Evolutionary conservation across 2,797 vertebrate genomes (phyloP), one percentile per base, ranked within the genome.

Genomic region (Prunella strophiata): DNA sequence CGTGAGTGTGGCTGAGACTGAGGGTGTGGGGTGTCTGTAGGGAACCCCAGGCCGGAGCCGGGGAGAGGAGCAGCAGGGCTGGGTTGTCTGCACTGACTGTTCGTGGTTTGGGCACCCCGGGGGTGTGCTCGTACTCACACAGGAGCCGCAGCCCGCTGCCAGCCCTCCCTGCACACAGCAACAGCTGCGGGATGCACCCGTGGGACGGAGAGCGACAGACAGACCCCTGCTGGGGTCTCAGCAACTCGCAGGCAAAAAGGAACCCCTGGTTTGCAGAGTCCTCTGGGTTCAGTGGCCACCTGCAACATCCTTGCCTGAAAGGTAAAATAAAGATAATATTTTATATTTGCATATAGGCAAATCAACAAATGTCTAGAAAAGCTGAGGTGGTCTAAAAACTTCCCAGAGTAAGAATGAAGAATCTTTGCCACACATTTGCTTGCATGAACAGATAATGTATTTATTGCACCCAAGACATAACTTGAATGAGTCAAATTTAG

Each of bases 51-150:
- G 2, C 1, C 2, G 3, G 15, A 43, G 1, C 26, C 27, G 42
- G 4, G 1, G 23, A 16, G 58, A 38, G 43, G 12, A 59, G 58
- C 58, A 21, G 71, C 34, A 11, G 61, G 30, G n/a, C n/a, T 10
- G 82, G 36, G 50, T 23, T 36, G 0, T 4, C 45, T 8, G 42
- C 34, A 1, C 27, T 23, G 6, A 0, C 1, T 13, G 29, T 4
- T 0, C 4, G 45, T 4, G 14, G 5, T 25, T 1, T 0, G 8
- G 3, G 54, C 9, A 2, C 23, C 26, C 27, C 6, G 2, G 1
- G 1, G 5, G 0, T 5, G 18, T 3, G 52, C 55, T 51, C 7
- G 6, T 8, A 16, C 16, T 4, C 19, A 4, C 12, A 2, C n/a
- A 5, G 32, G 11, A 55, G 42, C 40, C 34, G 57, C 71, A 27